These are phyloP conservation scores for Ciconia maguari DNA, from an alignment of 2,113 vertebrate species.

Conservation along the genomic window DNA sequence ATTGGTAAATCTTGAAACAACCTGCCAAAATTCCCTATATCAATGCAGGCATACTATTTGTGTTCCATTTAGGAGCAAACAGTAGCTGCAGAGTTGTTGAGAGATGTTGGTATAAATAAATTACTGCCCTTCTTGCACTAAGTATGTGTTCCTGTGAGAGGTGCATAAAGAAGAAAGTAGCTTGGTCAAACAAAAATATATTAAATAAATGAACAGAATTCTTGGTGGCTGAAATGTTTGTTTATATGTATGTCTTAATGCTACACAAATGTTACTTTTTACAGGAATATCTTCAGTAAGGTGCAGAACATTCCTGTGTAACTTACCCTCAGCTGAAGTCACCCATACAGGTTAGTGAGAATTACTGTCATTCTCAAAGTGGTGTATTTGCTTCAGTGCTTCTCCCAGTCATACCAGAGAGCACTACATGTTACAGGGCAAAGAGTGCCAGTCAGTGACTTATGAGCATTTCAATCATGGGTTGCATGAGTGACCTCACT, in stretches of 20 bases:
- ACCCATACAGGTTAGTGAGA: background rate
- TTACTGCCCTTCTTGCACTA: background rate
- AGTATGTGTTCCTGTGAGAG: background rate
- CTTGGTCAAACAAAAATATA: background rate
- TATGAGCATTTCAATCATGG: background rate
- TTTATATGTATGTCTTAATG: background rate
- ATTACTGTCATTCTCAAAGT: background rate
- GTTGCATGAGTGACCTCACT: background rate
- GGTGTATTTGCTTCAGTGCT: background rate
- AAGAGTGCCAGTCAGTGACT: background rate
- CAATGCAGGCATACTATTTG: background rate
- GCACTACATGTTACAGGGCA: background rate
- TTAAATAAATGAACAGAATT: background rate
- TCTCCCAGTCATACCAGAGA: background rate
- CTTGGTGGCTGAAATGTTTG: background rate
- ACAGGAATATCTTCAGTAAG: background rate
- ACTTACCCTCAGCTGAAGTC: background rate
- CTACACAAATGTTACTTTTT: background rate
- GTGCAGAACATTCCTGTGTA: background rate
- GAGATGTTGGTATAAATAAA: background rate
- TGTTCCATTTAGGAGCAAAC: background rate
- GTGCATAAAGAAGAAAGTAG: background rate
- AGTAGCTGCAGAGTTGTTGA: background rate
- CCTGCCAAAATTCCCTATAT: background rate
- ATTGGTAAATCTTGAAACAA: background rate